Evolutionary conservation across 2,797 vertebrate species (phyloP), one percentile per base, ranked within the genome.

Genomic region (Scolopax bukidnonensis): DNA sequence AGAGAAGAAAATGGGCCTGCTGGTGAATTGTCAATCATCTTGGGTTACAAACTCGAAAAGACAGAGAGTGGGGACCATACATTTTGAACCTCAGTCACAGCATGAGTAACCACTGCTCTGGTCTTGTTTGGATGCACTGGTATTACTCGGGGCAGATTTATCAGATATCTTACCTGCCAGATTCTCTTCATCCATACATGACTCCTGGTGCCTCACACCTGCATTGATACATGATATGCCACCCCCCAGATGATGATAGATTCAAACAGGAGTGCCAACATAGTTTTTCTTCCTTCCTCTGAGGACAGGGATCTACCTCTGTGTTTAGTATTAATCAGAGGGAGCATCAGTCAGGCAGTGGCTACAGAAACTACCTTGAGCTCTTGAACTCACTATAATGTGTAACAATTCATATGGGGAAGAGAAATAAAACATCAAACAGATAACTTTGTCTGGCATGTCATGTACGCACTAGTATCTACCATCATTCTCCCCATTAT

Each of bases 21-120:
- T 70, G 54, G n/a, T 76, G 63, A 32, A 70, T 15, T 96, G 89
- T 94, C 95, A 92, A 67, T 96, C 91, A 95, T 61, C 38, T 60
- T 32, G 65, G 70, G 28, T 54, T 68, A 32, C 41, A 70, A 84
- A 80, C 74, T 87, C 17, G 3, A n/a, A 32, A 61, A 94, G 78
- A 79, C 28, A 45, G 33, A 51, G 47, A 84, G 32, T 32, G 12
- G 12, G n/a, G 30, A 76, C 54, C 41, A 30, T 54, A 57, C 10
- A 51, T 84, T 95, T 75, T 68, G 40, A 85, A 74, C 36, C 81
- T 83, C 1, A 10, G 25, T 12, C 8, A 5, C 71, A 80, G 27
- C 28, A 40, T 45, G 48, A 90, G 36, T 60, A 83, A 75, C 51
- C 24, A 74, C 13, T 25, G 19, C 14, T 81, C 18, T 51, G 12